Evolutionary conservation across 2,797 vertebrate species (phyloP).

Genomic region (Microchirus variegatus): DNA sequence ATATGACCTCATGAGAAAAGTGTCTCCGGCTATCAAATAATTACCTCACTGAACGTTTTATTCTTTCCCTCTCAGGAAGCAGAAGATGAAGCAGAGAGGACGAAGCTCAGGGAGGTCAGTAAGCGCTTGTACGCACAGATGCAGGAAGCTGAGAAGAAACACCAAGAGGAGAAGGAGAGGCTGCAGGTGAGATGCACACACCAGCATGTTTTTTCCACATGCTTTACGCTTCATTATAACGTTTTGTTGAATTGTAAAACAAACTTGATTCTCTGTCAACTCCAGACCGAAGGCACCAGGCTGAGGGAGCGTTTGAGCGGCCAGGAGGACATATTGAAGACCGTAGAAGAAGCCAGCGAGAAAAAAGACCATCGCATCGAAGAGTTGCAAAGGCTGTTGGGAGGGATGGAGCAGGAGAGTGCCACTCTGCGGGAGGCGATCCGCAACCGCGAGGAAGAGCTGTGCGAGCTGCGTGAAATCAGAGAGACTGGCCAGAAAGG

Average conservation of each 20-base stretch:
- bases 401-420: slow-evolving; percentile 90
- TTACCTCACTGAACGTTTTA: background rate
- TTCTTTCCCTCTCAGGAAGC: slow-evolving; percentile 63
- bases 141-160: slow-evolving; percentile 86
- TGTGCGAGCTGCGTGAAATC: slow-evolving; percentile 76
- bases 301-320: slow-evolving; percentile 81
- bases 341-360: slow-evolving; percentile 66
- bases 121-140: slow-evolving; percentile 85
- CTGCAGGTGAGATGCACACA: slow-evolving; percentile 82
- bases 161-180: slow-evolving; percentile 83
- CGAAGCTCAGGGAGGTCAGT: slow-evolving; percentile 84
- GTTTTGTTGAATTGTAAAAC: slow-evolving; percentile 1
- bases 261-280: background rate
- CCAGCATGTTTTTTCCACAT: background rate
- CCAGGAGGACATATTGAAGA: slow-evolving; percentile 73
- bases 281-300: slow-evolving; percentile 70
- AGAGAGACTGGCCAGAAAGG: slow-evolving; percentile 78
- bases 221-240: background rate
- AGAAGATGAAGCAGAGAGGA: slow-evolving; percentile 79
- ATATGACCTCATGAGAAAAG: slow-evolving; percentile 9
- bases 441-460: slow-evolving; percentile 80
- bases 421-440: slow-evolving; percentile 80
- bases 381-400: slow-evolving; percentile 86
- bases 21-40: background rate
- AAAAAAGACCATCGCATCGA: slow-evolving; percentile 82